Conservation (phyloP, 1,140 invertebrate genomes). For the Polypedilum pembai region DNA sequence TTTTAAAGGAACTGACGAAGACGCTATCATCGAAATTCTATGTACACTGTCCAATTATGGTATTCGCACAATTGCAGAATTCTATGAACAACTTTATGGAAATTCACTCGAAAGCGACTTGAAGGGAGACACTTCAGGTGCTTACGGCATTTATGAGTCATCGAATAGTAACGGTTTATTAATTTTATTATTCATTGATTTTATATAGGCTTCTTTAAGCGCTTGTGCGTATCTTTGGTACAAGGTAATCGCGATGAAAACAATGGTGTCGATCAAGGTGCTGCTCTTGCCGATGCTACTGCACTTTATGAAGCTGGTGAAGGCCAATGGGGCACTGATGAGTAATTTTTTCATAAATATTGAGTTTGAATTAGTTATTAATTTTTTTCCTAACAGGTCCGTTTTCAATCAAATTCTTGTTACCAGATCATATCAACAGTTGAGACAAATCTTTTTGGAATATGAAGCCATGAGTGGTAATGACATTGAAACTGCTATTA, state of each 20-base stretch:
- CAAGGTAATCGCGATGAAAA: conserved; percentile 78
- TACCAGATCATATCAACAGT: conserved; percentile 70
- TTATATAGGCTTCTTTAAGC: conserved; percentile 62
- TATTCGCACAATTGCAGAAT: conserved; percentile 71
- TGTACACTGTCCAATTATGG: conserved; percentile 86
- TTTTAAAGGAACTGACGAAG: conserved; percentile 61
- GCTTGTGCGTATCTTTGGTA: conserved; percentile 74
- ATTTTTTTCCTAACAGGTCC: conserved; percentile 35
- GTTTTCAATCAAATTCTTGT: conserved; percentile 75
- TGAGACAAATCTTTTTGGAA: conserved; percentile 73
- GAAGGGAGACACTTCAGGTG: conserved; percentile 82
- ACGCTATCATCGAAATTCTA: conserved; percentile 84
- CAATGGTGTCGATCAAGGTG: conserved; percentile 53
- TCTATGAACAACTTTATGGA: conserved; percentile 85
- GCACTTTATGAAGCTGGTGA: conserved; percentile 63
- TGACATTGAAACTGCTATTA: conserved; percentile 78
- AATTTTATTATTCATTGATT: not conserved
- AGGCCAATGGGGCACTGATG: conserved; percentile 78
- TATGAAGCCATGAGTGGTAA: conserved; percentile 68
- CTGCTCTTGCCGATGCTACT: conserved; percentile 63
- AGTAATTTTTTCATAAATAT: conserved; percentile 43
- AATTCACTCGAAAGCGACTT: conserved; percentile 80
- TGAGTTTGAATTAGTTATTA: no score
- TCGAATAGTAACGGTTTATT: not conserved
- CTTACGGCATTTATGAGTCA: conserved; percentile 40